phyloP scores from a whole-genome alignment of 2,113 vertebrate genomes.

The Apodemus sylvaticus region DNA sequence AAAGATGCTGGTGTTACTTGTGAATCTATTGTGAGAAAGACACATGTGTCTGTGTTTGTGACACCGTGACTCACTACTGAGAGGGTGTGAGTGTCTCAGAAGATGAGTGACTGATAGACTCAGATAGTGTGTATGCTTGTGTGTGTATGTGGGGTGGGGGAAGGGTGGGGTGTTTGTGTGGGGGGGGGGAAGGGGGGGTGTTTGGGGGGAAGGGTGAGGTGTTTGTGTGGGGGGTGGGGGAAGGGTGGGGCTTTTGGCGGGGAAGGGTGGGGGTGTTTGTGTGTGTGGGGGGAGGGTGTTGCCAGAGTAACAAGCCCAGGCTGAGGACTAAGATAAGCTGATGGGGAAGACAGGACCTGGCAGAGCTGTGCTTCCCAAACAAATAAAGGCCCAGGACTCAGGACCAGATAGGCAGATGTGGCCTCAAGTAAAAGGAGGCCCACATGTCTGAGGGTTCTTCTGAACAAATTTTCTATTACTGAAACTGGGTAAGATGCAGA shows the following conservation, averaged over 20 bases:
- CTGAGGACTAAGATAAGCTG: neutral
- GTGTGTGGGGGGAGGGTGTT: no score
- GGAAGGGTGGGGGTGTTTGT: no score
- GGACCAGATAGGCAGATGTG: neutral
- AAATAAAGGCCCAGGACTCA: neutral
- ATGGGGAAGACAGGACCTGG: accelerated
- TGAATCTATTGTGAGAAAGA: neutral
- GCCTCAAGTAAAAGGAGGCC: neutral
- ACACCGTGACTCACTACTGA: neutral
- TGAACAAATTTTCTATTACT: neutral
- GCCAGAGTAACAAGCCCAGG: neutral
- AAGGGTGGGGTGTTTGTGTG: no score
- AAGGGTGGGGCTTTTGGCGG: no score
- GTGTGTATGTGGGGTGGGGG: no score
- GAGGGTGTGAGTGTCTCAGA: neutral
- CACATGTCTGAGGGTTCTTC: neutral
- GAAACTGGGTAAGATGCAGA: neutral
- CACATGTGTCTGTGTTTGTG: neutral
- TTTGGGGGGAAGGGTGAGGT: no score
- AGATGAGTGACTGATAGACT: accelerated
- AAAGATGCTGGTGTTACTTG: neutral
- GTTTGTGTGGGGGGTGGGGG: no score
- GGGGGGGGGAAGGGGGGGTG: no score
- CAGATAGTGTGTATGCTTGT: no score
- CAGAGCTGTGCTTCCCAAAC: neutral